Evolutionary conservation across 1,140 invertebrate genomes (phyloP).

Genomic region (Lucilia cuprina): DNA sequence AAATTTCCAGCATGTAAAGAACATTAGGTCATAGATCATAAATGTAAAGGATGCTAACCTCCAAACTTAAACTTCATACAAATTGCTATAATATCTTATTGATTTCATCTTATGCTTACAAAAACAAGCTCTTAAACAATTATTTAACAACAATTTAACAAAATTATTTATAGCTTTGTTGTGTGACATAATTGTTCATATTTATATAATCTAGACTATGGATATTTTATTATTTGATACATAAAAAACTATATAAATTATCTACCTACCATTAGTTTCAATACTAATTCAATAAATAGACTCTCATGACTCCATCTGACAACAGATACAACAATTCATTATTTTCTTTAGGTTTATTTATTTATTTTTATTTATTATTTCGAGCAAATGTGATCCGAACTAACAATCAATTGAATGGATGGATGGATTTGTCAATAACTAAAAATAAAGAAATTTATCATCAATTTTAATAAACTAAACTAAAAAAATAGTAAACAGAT

Average conservation of each 20-base stretch:
- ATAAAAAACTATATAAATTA: not conserved
- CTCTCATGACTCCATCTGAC: not conserved
- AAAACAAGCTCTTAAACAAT: too few species aligned
- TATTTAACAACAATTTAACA: too few species aligned
- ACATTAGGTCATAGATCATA: too few species aligned
- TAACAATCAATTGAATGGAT: not conserved
- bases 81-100: too few species aligned
- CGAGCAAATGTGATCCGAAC: not conserved
- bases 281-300: not conserved
- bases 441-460: slow-evolving; percentile 5
- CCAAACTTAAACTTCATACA: too few species aligned
- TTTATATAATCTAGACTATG: too few species aligned
- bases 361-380: not conserved
- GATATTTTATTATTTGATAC: too few species aligned
- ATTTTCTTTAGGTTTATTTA: not conserved
- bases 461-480: slow-evolving; percentile 8
- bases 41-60: too few species aligned
- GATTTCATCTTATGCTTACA: too few species aligned
- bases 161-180: too few species aligned
- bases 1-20: too few species aligned
- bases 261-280: not conserved
- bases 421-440: slow-evolving; percentile 1
- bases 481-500: not conserved
- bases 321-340: slow-evolving; percentile 2
- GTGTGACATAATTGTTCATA: too few species aligned